Base-by-base conservation (phyloP, 2,888 invertebrate genomes). In the Brenthis hecate region DNA sequence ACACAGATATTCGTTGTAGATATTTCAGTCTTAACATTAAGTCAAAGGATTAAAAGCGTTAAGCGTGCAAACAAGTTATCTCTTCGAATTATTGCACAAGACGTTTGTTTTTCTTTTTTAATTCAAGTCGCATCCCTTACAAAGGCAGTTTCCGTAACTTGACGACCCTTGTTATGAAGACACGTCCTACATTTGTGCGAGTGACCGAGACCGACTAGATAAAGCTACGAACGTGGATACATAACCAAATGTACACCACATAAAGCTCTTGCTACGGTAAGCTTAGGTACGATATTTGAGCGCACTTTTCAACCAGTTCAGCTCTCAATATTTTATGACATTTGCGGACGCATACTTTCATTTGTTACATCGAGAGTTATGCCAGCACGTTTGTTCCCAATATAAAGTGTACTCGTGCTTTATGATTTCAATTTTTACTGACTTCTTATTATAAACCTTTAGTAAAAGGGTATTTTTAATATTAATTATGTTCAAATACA, bases 121-220 rank as follows among this genome's bases (percentile, higher is more conserved):
- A 58, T 61, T 65, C 65, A 57, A 48, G 56, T 64, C 56, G 16
- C 69, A 66, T 64, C 71, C 73, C 73, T 69, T 58, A 64, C 63
- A 68, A 75, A 72, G 70, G 69, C 57, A 66, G 63, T 65, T 50
- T 50, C 11, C 36, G 36, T 50, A 64, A 73, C 70, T 70, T 61
- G 72, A 75, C 73, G 73, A 76, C 75, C 76, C 77, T 78, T 74
- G 76, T 77, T 76, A 74, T 70, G 70, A 71, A 72, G 73, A 66
- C 65, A 73, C 69, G 75, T 71, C 68, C 76, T 71, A 77, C 74
- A 75, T 77, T 77, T 73, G 73, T 75, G 68, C 75, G 72, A 72
- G 66, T 75, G 75, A 76, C 77, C 74, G 75, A 73, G 70, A 72
- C 75, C 66, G 57, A 72, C 66, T 58, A 64, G 66, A 71, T 71